Conservation (phyloP, 2,888 invertebrate species). For the Germaria angustata region DNA sequence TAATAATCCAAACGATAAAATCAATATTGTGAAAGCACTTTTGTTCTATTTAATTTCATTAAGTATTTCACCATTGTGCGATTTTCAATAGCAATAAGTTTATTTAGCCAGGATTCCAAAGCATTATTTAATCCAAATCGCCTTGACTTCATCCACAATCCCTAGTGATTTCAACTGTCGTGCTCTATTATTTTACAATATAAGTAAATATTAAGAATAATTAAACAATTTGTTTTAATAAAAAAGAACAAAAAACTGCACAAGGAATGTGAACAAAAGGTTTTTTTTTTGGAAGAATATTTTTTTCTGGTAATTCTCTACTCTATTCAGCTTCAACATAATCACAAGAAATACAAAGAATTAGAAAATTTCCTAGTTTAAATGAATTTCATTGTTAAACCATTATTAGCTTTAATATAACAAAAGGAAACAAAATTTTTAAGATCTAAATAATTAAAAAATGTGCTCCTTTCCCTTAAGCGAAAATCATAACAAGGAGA, state of each 20-base stretch:
- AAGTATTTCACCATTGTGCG: neutral
- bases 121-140: neutral
- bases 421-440: neutral
- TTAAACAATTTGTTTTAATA: constrained; percentile 31
- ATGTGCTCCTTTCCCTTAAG: neutral
- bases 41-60: neutral
- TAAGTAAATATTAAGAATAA: constrained; percentile 17
- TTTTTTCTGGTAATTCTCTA: too few relatives aligned
- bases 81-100: neutral
- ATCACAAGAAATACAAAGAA: neutral
- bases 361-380: neutral
- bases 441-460: constrained; percentile 10
- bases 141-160: neutral
- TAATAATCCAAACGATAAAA: constrained; percentile 8
- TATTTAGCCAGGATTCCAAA: neutral
- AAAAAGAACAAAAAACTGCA: constrained; percentile 3
- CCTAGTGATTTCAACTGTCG: neutral
- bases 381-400: constrained; percentile 47
- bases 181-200: neutral
- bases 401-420: constrained; percentile 39
- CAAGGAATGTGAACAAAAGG: neutral
- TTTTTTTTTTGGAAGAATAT: neutral
- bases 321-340: too few relatives aligned
- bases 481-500: too few relatives aligned
- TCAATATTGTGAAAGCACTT: constrained; percentile 21